phyloP scores from a whole-genome alignment of 2,888 invertebrate genomes.

The Harmothoe impar region DNA sequence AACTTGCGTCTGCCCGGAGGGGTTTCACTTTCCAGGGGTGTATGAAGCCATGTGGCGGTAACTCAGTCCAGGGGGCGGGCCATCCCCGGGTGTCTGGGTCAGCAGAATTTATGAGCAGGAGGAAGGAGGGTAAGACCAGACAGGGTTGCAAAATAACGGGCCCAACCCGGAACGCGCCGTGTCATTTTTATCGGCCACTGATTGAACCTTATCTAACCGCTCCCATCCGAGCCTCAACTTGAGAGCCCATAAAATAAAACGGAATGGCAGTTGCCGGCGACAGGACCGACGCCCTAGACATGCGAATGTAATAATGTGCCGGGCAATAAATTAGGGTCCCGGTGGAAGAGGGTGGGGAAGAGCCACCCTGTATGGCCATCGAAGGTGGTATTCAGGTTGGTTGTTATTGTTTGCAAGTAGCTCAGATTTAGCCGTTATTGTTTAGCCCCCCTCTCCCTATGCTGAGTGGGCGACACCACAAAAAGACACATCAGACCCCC shows the following conservation, averaged over 20 bases:
- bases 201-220: slow-evolving; percentile 60
- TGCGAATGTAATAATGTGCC: slow-evolving; percentile 51
- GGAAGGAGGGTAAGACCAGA: not conserved
- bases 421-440: slow-evolving; percentile 42
- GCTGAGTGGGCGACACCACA: not conserved
- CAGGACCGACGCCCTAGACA: slow-evolving; percentile 14
- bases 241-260: slow-evolving; percentile 38
- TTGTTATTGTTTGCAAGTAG: not conserved
- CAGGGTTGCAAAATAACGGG: slow-evolving; percentile 44
- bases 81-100: not conserved
- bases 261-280: slow-evolving; percentile 48
- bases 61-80: slow-evolving; percentile 9
- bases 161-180: not conserved
- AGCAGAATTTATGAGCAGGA: slow-evolving; percentile 23
- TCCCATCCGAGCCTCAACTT: slow-evolving; percentile 17
- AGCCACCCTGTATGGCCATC: not conserved
- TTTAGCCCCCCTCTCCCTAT: not conserved
- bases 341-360: not conserved
- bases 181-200: slow-evolving; percentile 56
- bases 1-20: not conserved
- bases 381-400: not conserved
- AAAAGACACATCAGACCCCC: not conserved
- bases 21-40: not conserved
- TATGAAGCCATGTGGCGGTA: slow-evolving; percentile 7
- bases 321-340: slow-evolving; percentile 42